These are phyloP conservation scores for Cheilosia scutellata DNA, from an alignment of 2,888 invertebrate genomes.

Conservation along the genomic window DNA sequence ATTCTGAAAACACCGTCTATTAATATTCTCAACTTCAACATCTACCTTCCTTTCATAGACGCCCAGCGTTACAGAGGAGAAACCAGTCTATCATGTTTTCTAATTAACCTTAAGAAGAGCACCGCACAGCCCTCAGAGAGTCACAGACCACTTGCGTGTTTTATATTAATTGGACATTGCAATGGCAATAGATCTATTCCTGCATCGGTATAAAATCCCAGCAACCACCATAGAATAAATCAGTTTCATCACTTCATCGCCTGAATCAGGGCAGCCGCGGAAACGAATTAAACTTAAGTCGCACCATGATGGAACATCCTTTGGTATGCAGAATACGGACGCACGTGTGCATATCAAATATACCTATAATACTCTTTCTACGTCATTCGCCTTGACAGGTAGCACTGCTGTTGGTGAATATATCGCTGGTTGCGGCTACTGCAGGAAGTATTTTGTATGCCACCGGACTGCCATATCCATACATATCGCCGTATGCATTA, in stretches of 20 bases:
- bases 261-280: conserved; percentile 11
- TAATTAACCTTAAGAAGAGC: conserved; percentile 28
- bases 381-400: conserved; percentile 34
- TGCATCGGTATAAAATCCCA: conserved; percentile 45
- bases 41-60: conserved; percentile 6
- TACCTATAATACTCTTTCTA: neutral
- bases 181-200: conserved; percentile 21
- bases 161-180: conserved; percentile 41
- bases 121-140: conserved; percentile 24
- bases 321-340: conserved; percentile 22
- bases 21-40: neutral
- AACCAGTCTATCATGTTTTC: conserved; percentile 50
- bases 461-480: conserved; percentile 49
- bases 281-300: conserved; percentile 29
- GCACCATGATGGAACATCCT: conserved; percentile 25
- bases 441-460: conserved; percentile 37
- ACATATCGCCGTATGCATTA: conserved; percentile 55
- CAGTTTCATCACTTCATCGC: conserved; percentile 46
- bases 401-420: conserved; percentile 26
- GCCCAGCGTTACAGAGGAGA: conserved; percentile 1
- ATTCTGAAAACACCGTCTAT: no score
- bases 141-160: conserved; percentile 10
- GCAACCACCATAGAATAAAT: conserved; percentile 40
- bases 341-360: conserved; percentile 1
- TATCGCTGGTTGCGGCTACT: conserved; percentile 31